A percentile compares a stretch with the other conserved stretches of the same genome.
phyloP scores from a whole-genome alignment of 92 coral and sea anemone genomes.

The Siderastrea siderea region DNA sequence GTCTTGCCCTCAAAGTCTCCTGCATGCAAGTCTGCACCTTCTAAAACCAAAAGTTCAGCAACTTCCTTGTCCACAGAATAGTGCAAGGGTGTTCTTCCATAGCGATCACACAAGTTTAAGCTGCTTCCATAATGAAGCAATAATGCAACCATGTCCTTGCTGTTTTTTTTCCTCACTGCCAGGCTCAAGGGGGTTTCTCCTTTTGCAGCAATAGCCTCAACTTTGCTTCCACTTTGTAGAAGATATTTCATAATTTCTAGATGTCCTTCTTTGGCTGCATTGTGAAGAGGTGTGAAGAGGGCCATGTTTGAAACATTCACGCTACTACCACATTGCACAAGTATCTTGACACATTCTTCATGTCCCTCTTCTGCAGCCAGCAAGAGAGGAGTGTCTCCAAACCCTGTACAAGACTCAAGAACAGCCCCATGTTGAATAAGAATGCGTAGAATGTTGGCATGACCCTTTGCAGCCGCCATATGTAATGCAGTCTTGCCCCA shows the following conservation, averaged over 20 bases:
- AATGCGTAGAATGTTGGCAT: constrained; percentile 25
- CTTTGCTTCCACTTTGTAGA: constrained; percentile 55
- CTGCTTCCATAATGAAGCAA: constrained; percentile 63
- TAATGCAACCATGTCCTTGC: constrained; percentile 56
- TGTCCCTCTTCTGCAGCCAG: constrained; percentile 81
- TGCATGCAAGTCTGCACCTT: constrained; percentile 59
- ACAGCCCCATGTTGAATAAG: constrained; percentile 72
- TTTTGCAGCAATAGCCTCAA: constrained; percentile 51
- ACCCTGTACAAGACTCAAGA: constrained; percentile 60
- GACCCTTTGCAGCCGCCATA: constrained; percentile 70
- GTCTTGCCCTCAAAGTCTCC: constrained; percentile 74
- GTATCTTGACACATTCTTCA: constrained; percentile 56
- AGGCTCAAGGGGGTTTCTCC: constrained; percentile 72
- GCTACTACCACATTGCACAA: constrained; percentile 49
- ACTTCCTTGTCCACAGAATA: constrained; percentile 59
- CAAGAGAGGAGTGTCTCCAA: constrained; percentile 73
- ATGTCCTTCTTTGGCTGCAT: constrained; percentile 74
- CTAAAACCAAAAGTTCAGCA: constrained; percentile 63
- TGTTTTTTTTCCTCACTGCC: constrained; percentile 71
- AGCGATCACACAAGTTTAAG: constrained; percentile 49
- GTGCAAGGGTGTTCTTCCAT: constrained; percentile 74
- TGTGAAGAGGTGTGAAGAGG: constrained; percentile 70
- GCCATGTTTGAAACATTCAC: constrained; percentile 70
- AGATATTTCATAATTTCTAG: constrained; percentile 56
- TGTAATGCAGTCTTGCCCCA: constrained; percentile 84